phyloP scores from a whole-genome alignment of 2,888 invertebrate genomes.

The Heterodera filipjevi region DNA sequence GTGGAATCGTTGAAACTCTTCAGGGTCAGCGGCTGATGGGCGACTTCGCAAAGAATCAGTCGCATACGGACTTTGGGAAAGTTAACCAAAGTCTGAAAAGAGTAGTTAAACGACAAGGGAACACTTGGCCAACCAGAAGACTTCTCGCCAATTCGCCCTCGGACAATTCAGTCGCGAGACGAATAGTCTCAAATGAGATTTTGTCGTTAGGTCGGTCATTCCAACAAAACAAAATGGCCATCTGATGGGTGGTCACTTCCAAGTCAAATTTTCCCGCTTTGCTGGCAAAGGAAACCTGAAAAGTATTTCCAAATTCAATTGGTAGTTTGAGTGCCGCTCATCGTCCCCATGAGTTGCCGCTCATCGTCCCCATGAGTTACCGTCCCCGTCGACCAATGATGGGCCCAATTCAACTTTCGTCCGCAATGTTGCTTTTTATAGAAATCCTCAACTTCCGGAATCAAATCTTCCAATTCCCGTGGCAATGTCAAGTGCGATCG shows the following conservation, averaged over 20 bases:
- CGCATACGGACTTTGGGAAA: conserved; percentile 92
- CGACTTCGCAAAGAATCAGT: conserved; percentile 72
- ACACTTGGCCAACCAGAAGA: conserved; percentile 75
- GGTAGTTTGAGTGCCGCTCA: background rate
- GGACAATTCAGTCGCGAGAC: conserved; percentile 92
- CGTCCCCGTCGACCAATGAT: conserved; percentile 99
- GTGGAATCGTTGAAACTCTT: conserved; percentile 84
- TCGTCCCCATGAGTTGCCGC: background rate
- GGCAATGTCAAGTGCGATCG: conserved; percentile 93
- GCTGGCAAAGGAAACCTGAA: conserved; percentile 86
- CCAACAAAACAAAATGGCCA: conserved; percentile 98
- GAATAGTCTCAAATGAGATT: conserved; percentile 92
- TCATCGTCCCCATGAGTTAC: conserved; percentile 64
- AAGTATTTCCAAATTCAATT: conserved; percentile 24
- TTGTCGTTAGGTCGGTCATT: conserved; percentile 84
- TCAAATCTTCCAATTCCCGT: conserved; percentile 94
- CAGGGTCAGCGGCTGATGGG: conserved; percentile 77
- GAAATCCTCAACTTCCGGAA: conserved; percentile 97
- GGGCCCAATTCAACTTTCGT: conserved; percentile 95
- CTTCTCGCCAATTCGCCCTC: conserved; percentile 92
- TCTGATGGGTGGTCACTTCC: conserved; percentile 98
- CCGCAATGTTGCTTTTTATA: conserved; percentile 97
- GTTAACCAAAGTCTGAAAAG: conserved; percentile 43
- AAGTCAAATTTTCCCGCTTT: conserved; percentile 90
- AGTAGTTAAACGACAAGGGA: background rate